Percentiles rank a stretch among this genome's conserved stretches.
These are phyloP conservation scores for Aphodius sticticus DNA, from an alignment of 2,888 invertebrate genomes.

Conservation along the genomic window DNA sequence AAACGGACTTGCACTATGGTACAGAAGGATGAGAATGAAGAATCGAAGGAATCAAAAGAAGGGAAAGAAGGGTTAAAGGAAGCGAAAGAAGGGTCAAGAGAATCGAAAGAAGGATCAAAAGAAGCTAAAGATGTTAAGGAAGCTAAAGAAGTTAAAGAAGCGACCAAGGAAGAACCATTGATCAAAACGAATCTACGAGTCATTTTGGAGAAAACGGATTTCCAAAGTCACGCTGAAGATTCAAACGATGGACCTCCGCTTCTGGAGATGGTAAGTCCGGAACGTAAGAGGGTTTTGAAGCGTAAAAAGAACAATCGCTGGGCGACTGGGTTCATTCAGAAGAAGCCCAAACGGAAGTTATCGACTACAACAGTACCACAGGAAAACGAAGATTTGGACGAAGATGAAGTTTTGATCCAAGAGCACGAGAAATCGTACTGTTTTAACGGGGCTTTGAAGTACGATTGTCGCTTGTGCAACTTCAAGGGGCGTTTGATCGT, in stretches of 20 bases:
- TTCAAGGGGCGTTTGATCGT: constrained; percentile 70
- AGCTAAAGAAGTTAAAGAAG: constrained; percentile 33
- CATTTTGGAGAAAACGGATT: constrained; percentile 51
- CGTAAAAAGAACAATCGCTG: constrained; percentile 40
- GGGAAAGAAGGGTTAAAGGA: neutral
- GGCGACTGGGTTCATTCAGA: constrained; percentile 52
- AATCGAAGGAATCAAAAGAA: constrained; percentile 36
- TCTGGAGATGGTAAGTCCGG: neutral
- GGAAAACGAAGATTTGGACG: neutral
- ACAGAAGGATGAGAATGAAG: constrained; percentile 25
- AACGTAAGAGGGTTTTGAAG: constrained; percentile 26
- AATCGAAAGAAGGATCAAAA: constrained; percentile 33
- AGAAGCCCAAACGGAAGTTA: constrained; percentile 52
- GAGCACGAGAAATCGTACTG: constrained; percentile 60
- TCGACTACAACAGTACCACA: neutral
- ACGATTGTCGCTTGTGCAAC: constrained; percentile 69
- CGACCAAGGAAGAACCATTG: constrained; percentile 11
- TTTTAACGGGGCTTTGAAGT: constrained; percentile 57
- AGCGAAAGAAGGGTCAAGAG: constrained; percentile 19
- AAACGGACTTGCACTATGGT: constrained; percentile 65
- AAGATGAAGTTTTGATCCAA: constrained; percentile 23
- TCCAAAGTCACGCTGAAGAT: constrained; percentile 27
- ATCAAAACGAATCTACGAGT: constrained; percentile 45
- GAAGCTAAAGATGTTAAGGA: neutral
- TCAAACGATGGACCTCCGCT: constrained; percentile 11